Evolutionary conservation across 1,140 invertebrate genomes (phyloP).

Genomic region (Trichonephila clavipes): DNA sequence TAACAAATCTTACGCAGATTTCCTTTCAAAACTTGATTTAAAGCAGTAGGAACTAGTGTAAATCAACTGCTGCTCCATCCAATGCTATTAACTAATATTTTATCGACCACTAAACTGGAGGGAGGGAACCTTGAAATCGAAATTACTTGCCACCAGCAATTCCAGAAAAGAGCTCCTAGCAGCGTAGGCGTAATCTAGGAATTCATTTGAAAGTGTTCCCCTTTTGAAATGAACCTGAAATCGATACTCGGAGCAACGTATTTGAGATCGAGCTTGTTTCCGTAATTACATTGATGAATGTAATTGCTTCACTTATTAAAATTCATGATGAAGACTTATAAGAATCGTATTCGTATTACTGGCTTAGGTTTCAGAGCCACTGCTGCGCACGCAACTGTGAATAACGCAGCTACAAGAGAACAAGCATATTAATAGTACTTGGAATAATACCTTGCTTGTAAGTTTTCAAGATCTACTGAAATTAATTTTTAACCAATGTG

Average conservation of each 20-base stretch:
- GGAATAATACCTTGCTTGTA: too few species aligned
- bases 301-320: slow-evolving; percentile 16
- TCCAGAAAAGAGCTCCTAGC: not conserved
- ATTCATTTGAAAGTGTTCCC: slow-evolving; percentile 20
- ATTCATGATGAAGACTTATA: not conserved
- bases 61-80: too few species aligned
- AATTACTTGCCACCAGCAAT: slow-evolving; percentile 5
- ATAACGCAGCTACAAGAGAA: not conserved
- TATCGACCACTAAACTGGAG: not conserved
- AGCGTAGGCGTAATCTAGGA: not conserved
- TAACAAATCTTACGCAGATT: too few species aligned
- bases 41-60: too few species aligned
- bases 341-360: not conserved
- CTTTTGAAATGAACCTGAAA: not conserved
- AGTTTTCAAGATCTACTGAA: too few species aligned
- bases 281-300: not conserved
- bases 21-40: too few species aligned
- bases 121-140: not conserved
- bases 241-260: not conserved
- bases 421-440: too few species aligned
- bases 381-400: not conserved
- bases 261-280: slow-evolving; percentile 26
- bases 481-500: too few species aligned
- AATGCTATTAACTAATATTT: not conserved
- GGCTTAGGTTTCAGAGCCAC: not conserved